Percentiles rank a stretch among this genome's conserved stretches.
Conservation (phyloP, 1,140 invertebrate species). For the Brachionus paranguensis region DNA sequence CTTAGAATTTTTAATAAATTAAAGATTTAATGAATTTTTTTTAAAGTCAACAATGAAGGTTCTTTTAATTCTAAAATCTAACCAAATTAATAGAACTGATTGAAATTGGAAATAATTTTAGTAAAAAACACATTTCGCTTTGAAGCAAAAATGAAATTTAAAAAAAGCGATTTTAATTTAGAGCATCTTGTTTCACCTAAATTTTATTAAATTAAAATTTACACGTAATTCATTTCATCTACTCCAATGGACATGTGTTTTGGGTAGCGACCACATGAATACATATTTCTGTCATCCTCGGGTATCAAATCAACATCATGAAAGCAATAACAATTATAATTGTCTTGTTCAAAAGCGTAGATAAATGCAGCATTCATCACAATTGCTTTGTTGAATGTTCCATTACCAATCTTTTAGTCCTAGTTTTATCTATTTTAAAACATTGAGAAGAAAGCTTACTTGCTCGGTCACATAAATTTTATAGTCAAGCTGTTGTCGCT, state of each 20-base stretch:
- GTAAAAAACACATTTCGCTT: background rate
- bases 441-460: conserved; percentile 45
- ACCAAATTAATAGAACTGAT: too few relatives aligned
- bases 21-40: too few relatives aligned
- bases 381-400: conserved; percentile 57
- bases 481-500: conserved; percentile 80
- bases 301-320: conserved; percentile 73
- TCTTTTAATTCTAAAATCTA: too few relatives aligned
- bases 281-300: conserved; percentile 42
- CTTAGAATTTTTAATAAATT: too few relatives aligned
- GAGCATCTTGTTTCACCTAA: too few relatives aligned
- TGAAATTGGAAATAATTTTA: too few relatives aligned
- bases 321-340: conserved; percentile 90
- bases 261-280: conserved; percentile 74
- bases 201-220: background rate
- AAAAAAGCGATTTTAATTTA: background rate
- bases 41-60: too few relatives aligned
- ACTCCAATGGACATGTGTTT: conserved; percentile 54
- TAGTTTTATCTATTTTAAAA: background rate
- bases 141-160: background rate
- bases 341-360: conserved; percentile 58
- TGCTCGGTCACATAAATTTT: conserved; percentile 86
- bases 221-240: conserved; percentile 68
- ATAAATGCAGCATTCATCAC: conserved; percentile 41
- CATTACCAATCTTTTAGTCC: conserved; percentile 67